Percentiles rank a stretch among this genome's conserved stretches.
Conservation (phyloP, 2,888 invertebrate species). For the Microchrysa polita region DNA sequence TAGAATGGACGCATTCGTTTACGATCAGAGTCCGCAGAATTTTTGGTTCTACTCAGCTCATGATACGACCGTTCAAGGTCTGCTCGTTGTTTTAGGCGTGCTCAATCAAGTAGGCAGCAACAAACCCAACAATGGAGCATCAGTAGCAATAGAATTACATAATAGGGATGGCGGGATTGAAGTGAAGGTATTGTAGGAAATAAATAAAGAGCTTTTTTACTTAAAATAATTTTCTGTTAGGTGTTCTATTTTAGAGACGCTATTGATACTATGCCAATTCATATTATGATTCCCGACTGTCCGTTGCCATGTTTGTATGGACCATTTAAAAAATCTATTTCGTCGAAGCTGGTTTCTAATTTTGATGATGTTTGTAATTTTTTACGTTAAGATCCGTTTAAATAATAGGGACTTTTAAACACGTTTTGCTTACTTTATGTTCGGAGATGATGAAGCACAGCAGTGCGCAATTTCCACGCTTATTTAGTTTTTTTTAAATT, state of each 20-base stretch:
- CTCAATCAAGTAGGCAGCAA: conserved; percentile 3
- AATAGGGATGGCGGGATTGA: no score
- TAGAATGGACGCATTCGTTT: conserved; percentile 58
- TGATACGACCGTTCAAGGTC: background rate
- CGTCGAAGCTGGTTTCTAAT: no score
- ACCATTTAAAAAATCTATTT: background rate
- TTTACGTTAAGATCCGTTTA: no score
- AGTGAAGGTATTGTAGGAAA: background rate
- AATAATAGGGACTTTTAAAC: no score
- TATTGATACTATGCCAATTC: background rate
- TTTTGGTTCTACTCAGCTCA: conserved; percentile 10
- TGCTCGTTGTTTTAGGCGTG: conserved; percentile 6
- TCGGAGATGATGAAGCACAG: no score
- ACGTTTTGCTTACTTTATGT: no score
- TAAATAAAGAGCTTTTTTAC: background rate
- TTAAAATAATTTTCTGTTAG: background rate
- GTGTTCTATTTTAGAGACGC: conserved; percentile 2
- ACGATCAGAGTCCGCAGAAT: background rate
- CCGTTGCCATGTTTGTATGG: background rate
- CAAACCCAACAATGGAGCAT: background rate
- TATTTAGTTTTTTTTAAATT: no score
- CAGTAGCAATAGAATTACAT: conserved; percentile 20
- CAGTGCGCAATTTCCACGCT: no score
- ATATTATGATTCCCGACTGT: conserved; percentile 5
- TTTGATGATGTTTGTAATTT: no score